Evolutionary conservation across 2,113 vertebrate genomes (phyloP).

Genomic region (Cryptomyrus ogoouensis): DNA sequence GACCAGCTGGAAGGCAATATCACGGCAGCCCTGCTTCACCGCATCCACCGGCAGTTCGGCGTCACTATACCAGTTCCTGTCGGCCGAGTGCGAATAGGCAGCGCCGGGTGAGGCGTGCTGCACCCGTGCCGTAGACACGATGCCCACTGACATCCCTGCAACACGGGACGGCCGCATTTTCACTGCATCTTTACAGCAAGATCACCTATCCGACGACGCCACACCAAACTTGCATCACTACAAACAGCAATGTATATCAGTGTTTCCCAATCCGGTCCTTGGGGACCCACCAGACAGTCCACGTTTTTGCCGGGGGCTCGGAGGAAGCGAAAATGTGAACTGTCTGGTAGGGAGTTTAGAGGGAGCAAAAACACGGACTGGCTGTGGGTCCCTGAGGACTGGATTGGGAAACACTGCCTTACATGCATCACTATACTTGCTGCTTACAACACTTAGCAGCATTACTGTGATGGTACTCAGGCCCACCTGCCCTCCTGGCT

Average conservation of each 20-base stretch:
- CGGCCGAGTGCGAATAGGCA: constrained; percentile 54
- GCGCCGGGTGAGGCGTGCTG: constrained; percentile 68
- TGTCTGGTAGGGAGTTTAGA: not conserved
- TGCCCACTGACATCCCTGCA: constrained; percentile 68
- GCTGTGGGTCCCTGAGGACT: not conserved
- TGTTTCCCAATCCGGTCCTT: not conserved
- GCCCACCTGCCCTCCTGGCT: constrained; percentile 60
- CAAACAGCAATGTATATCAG: not conserved
- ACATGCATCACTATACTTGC: not conserved
- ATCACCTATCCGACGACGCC: not conserved
- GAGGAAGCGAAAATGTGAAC: not conserved
- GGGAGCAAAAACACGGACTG: not conserved
- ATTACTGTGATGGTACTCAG: not conserved
- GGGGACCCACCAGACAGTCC: not conserved
- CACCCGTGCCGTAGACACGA: constrained; percentile 68
- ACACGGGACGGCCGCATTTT: constrained; percentile 14
- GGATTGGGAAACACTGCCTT: not conserved
- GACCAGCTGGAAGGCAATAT: constrained; percentile 66
- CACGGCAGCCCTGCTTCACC: constrained; percentile 48
- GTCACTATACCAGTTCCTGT: constrained; percentile 67
- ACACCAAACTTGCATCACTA: not conserved
- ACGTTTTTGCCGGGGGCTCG: not conserved
- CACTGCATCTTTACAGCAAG: not conserved
- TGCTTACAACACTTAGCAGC: not conserved
- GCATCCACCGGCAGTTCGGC: constrained; percentile 42